These are phyloP conservation scores for Parthenolecanium corni DNA, from an alignment of 2,888 invertebrate genomes.

Conservation along the genomic window DNA sequence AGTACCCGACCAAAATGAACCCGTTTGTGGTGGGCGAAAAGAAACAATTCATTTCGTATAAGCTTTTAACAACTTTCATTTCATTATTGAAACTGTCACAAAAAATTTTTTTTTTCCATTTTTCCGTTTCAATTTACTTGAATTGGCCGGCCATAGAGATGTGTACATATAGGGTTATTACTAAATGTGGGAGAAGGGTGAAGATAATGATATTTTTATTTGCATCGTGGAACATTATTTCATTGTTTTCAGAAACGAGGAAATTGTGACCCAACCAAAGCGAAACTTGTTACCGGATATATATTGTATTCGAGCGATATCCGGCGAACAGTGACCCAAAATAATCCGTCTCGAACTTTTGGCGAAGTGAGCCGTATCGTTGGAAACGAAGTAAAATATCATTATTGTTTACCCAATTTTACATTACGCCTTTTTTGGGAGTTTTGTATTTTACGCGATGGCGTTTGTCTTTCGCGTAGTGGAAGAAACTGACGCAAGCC, in stretches of 20 bases:
- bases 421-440: background rate
- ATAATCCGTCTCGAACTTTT: slow-evolving; percentile 88
- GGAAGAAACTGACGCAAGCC: slow-evolving; percentile 78
- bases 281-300: slow-evolving; percentile 84
- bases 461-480: slow-evolving; percentile 45
- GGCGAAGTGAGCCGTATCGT: slow-evolving; percentile 69
- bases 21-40: too few relatives aligned
- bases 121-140: too few relatives aligned
- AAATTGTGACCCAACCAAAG: slow-evolving; percentile 14
- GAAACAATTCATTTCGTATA: too few relatives aligned
- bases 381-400: slow-evolving; percentile 50
- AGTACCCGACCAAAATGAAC: too few relatives aligned
- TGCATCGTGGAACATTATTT: background rate
- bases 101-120: too few relatives aligned
- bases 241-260: slow-evolving; percentile 11
- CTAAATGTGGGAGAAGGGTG: too few relatives aligned
- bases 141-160: too few relatives aligned
- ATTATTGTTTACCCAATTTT: background rate
- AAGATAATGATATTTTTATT: too few relatives aligned
- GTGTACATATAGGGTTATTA: too few relatives aligned
- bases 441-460: background rate
- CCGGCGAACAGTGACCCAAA: slow-evolving; percentile 79
- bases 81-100: too few relatives aligned
- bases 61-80: too few relatives aligned
- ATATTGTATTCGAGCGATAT: slow-evolving; percentile 96